These are phyloP conservation scores for Eristalinus aeneus DNA, from an alignment of 2,888 invertebrate genomes.

Conservation along the genomic window DNA sequence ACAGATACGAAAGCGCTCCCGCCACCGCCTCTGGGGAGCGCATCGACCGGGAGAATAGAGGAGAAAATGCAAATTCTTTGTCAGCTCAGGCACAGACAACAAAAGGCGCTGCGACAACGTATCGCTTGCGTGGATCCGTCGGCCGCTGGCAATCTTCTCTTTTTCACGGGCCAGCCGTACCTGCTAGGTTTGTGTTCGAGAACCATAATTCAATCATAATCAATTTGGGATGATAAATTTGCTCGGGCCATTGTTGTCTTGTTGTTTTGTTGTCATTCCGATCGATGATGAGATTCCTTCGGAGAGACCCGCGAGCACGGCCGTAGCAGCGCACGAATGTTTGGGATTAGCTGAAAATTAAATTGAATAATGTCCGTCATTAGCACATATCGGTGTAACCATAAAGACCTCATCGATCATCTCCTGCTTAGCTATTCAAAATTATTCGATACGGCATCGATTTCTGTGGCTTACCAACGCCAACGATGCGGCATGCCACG, in stretches of 20 bases:
- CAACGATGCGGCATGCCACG: not conserved
- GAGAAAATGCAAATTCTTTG: constrained; percentile 59
- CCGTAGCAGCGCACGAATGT: constrained; percentile 43
- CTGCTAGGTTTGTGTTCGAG: constrained; percentile 37
- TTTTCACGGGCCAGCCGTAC: not conserved
- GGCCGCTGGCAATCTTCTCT: not conserved
- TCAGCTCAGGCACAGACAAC: constrained; percentile 14
- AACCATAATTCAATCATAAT: constrained; percentile 71
- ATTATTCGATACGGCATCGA: constrained; percentile 65
- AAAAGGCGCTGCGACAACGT: not conserved
- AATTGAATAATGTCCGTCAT: constrained; percentile 71
- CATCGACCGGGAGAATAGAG: not conserved
- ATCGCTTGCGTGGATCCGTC: not conserved
- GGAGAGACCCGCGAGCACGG: constrained; percentile 23
- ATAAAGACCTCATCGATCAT: constrained; percentile 71
- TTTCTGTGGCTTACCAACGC: constrained; percentile 30
- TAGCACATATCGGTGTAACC: constrained; percentile 71
- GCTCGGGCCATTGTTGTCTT: constrained; percentile 66
- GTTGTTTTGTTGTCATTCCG: constrained; percentile 69
- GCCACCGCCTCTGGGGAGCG: not conserved
- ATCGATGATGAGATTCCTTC: constrained; percentile 66
- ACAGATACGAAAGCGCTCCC: not conserved
- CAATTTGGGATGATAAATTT: constrained; percentile 70
- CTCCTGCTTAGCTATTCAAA: constrained; percentile 68
- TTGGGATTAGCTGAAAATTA: constrained; percentile 68